Base-by-base conservation (phyloP, 1,140 invertebrate species). In the Hydropsyche tenuis region DNA sequence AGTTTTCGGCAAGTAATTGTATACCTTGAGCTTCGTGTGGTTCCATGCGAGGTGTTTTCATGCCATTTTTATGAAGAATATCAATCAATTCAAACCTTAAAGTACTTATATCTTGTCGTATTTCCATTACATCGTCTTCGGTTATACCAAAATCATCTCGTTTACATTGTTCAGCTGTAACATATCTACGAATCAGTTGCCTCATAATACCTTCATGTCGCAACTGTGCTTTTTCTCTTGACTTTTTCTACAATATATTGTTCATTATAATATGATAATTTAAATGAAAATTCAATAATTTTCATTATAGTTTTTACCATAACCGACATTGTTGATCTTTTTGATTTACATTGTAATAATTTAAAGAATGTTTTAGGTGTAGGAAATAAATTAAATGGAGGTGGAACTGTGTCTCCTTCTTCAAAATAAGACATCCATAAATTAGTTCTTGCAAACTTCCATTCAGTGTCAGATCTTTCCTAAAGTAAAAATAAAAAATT, bases 41-140 rank as follows among this genome's bases (percentile, higher is more conserved):
- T 60, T 90, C 89, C 42, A 93, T 80, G 37, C 89, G 86, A 0
- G 92, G 92, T 1, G 92, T 92, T 78, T 89, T 87, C 91, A 94
- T 94, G 18, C 92, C 93, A 79, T 95, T 95, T 56, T 89, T 90
- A 62, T 87, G 86, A 1, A 97, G 87, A 76, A 97, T 96, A 79
- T 97, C 94, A 65, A 97, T 90, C 9, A 97, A 85, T 80, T 98
- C 95, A 81, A 91, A 95, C 46, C 92, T 87, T 23, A 96, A 85
- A 0, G 92, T 91, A 9, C 92, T 94, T 75, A 98, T 96, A 80
- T 97, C 95, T 75, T 97, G 96, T 79, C 96, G 90, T 74, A 98
- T 95, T 86, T 98, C 96, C 87, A 96, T 96, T 45, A 98, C 92
- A 81, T 98, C 96, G 82, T 98, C 96, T 80, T 98, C 96, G 0